Conservation (phyloP, 2,888 invertebrate genomes). For the Tinea pellionella region DNA sequence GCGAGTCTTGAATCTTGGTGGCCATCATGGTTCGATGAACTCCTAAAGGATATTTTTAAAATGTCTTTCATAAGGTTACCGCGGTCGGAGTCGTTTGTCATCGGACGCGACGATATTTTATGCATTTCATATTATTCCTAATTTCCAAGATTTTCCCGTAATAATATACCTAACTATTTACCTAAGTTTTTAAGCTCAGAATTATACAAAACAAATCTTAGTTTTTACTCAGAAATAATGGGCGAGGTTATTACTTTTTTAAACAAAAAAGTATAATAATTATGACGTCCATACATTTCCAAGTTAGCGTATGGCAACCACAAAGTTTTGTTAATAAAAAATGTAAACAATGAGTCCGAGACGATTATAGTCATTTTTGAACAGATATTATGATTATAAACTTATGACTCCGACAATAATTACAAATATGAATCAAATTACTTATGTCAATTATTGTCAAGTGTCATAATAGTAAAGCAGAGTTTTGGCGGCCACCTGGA, state of each 20-base stretch:
- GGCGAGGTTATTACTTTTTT: not conserved
- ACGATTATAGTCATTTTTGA: no score
- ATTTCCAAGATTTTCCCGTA: not conserved
- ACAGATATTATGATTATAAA: not conserved
- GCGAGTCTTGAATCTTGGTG: not conserved
- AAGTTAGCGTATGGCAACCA: not conserved
- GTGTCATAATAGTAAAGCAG: no score
- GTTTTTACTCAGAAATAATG: not conserved
- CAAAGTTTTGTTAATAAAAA: not conserved
- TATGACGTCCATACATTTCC: not conserved
- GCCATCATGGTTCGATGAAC: slow-evolving; percentile 5
- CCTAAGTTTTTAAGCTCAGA: not conserved
- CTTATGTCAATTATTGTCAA: not conserved
- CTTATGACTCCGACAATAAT: not conserved
- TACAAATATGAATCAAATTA: not conserved
- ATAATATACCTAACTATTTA: not conserved
- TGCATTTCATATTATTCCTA: not conserved
- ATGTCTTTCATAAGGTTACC: not conserved
- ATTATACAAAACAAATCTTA: not conserved
- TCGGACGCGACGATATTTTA: not conserved
- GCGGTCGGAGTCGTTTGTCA: not conserved
- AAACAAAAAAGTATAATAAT: not conserved
- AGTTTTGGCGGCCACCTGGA: no score
- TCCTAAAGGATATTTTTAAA: not conserved
- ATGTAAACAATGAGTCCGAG: not conserved